Evolutionary conservation across 2,888 invertebrate species (phyloP).

Genomic region (Drosophila paramelanica): DNA sequence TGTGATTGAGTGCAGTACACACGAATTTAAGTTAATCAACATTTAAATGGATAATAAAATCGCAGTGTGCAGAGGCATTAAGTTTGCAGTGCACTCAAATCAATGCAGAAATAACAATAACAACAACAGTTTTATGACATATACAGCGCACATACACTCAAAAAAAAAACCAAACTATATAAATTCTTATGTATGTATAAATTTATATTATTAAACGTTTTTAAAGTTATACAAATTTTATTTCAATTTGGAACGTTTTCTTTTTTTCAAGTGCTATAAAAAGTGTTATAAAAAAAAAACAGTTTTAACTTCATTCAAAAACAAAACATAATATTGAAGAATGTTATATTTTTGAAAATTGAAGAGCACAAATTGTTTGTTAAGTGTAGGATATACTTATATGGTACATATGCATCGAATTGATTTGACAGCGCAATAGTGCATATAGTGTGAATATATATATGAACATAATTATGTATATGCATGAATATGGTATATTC

Average conservation of each 20-base stretch:
- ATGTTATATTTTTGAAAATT: no score
- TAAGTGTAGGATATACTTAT: conserved; percentile 4
- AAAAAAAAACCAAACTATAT: no score
- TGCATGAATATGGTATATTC: conserved; percentile 9
- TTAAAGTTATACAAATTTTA: no score
- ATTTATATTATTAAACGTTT: no score
- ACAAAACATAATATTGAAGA: no score
- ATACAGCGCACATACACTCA: not conserved
- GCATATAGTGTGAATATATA: conserved; percentile 26
- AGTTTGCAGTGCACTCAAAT: conserved; percentile 63
- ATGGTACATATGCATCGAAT: conserved; percentile 40
- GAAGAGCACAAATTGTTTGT: not conserved
- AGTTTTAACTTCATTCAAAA: not conserved
- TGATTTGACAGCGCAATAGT: conserved; percentile 62
- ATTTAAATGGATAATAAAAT: conserved; percentile 79
- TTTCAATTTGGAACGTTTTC: no score
- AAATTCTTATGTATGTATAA: no score
- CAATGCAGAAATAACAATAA: conserved; percentile 56
- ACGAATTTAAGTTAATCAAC: conserved; percentile 78
- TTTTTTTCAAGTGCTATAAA: no score
- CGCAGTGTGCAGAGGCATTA: conserved; percentile 41
- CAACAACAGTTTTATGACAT: conserved; percentile 8
- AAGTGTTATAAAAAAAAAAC: no score
- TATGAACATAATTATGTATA: conserved; percentile 9
- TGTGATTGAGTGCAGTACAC: conserved; percentile 73